These are phyloP conservation scores for Pipistrellus nathusii DNA, from an alignment of 2,797 vertebrate genomes.

Conservation along the genomic window DNA sequence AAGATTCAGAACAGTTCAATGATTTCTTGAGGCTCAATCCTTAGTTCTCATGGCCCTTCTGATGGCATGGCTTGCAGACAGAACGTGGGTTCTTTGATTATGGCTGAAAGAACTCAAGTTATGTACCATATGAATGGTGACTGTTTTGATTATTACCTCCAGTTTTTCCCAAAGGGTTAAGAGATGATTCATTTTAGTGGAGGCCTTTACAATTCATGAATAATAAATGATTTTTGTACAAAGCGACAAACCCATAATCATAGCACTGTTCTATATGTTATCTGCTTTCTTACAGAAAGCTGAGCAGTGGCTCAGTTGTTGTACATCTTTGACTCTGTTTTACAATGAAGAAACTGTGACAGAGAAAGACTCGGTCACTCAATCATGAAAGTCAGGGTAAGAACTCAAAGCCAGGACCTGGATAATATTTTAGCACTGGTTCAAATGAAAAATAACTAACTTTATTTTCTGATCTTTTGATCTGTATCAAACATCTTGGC, in stretches of 20 bases:
- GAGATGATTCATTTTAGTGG: background rate
- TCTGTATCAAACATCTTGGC: background rate
- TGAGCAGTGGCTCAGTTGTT: background rate
- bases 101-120: conserved; percentile 21
- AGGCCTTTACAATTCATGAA: conserved; percentile 13
- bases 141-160: conserved; percentile 32
- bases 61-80: background rate
- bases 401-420: background rate
- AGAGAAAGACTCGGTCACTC: background rate
- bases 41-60: background rate
- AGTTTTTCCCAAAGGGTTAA: conserved; percentile 8
- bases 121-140: background rate
- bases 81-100: background rate
- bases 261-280: background rate
- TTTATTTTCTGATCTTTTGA: background rate
- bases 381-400: background rate
- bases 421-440: background rate
- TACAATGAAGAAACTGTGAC: background rate
- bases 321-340: background rate
- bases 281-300: background rate
- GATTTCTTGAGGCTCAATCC: conserved; percentile 25
- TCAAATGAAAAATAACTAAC: background rate
- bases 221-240: background rate
- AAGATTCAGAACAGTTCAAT: background rate
- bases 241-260: background rate